Evolutionary conservation across 2,888 invertebrate genomes (phyloP), one percentile per base, ranked within the genome.

Genomic region (Nebria brevicollis): DNA sequence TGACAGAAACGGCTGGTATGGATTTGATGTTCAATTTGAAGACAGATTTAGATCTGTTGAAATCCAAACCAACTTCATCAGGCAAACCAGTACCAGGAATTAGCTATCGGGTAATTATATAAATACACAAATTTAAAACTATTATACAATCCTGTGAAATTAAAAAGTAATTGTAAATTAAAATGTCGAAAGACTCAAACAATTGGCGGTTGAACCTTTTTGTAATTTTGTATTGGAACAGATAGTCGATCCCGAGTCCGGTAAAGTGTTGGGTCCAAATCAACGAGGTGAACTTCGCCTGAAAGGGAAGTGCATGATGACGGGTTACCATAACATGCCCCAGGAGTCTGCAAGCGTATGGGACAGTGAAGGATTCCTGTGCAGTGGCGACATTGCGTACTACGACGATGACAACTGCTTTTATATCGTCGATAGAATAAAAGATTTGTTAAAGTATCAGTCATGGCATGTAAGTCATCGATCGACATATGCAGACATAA

Each of bases 271-370:
- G 3, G 90, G 91, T 68, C 88, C 91, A 0, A 89, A 91, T 82
- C 84, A 88, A 15, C 86, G 87, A 0, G 92, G 92, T 25, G 92
- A 92, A 84, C 84, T 92, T 10, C 90, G 91, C 88, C 7, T 91
- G 0, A 91, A 90, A 87, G 89, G 84, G 6, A 83, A 85, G 25
- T 85, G 77, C 72, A 8, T 83, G 42, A 86, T 88, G 83, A 85
- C 89, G 87, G 90, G 89, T 3, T 91, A 91, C 84, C 89, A 90
- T 85, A 90, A 89, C 75, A 88, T 89, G 78, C 86, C 88, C 1
- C 83, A 87, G 82, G 90, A 89, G 0, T 90, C 90, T 0, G 86
- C 86, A 26, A 87, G 88, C 64, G 84, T 87, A 0, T 88, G 89
- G 65, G 87, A 89, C 2, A 86, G 88, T 64, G 89, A 88, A 20